A percentile compares a stretch with the other conserved stretches of the same genome.
phyloP scores from a whole-genome alignment of 2,113 vertebrate genomes.

The Zonotrichia leucophrys region DNA sequence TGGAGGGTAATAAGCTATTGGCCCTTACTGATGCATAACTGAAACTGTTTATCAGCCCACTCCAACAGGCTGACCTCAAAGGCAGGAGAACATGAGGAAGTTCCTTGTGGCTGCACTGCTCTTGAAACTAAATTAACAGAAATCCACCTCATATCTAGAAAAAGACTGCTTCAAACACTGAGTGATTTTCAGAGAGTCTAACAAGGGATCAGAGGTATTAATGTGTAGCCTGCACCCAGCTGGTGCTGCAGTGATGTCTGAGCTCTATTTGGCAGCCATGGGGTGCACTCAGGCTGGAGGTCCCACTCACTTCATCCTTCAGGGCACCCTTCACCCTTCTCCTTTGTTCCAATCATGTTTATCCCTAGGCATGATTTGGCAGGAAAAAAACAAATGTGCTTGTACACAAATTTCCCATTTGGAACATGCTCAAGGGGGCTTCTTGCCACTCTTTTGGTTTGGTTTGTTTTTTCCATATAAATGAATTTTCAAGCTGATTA shows the following conservation, averaged over 20 bases:
- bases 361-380: neutral
- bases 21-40: neutral
- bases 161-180: neutral
- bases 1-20: neutral
- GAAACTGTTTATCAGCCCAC: neutral
- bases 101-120: neutral
- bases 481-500: neutral
- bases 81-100: neutral
- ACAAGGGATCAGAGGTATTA: neutral
- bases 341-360: neutral
- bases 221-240: rapidly evolving
- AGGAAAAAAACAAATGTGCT: neutral
- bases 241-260: neutral
- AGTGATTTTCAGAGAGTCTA: neutral
- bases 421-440: rapidly evolving
- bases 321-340: neutral
- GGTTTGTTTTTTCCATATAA: neutral
- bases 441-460: neutral
- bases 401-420: neutral
- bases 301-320: rapidly evolving
- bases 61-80: neutral
- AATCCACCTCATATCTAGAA: neutral
- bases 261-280: rapidly evolving
- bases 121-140: neutral
- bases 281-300: rapidly evolving